These are phyloP conservation scores for Glomeris maerens DNA, from an alignment of 1,140 invertebrate genomes.

Conservation along the genomic window DNA sequence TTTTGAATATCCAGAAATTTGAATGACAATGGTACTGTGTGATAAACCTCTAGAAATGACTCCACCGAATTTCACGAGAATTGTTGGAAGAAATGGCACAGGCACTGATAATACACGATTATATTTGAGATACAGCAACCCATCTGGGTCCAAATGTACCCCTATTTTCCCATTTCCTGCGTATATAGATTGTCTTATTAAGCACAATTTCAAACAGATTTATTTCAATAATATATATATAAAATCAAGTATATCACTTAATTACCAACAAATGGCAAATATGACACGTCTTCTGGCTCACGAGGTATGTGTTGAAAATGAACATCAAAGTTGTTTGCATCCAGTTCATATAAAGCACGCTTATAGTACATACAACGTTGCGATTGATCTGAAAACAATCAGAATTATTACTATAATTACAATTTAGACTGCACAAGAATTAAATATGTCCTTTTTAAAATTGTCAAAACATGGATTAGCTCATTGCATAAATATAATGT, in stretches of 20 bases:
- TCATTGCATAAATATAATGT: too few relatives aligned
- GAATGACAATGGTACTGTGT: slow-evolving; percentile 12
- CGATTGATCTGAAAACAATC: too few relatives aligned
- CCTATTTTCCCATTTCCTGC: slow-evolving; percentile 21
- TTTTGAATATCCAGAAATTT: too few relatives aligned
- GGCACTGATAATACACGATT: slow-evolving; percentile 53
- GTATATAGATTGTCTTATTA: too few relatives aligned
- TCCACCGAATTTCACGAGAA: slow-evolving; percentile 39
- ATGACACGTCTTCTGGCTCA: neutral
- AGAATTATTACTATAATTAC: too few relatives aligned
- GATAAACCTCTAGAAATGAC: slow-evolving; percentile 39
- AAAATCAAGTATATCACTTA: neutral
- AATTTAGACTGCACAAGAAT: too few relatives aligned
- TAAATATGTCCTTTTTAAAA: too few relatives aligned
- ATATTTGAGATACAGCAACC: slow-evolving; percentile 28
- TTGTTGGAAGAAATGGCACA: slow-evolving; percentile 55
- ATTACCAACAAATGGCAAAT: slow-evolving; percentile 3
- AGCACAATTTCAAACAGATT: slow-evolving; percentile 14
- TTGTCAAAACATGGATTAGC: too few relatives aligned
- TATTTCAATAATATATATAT: neutral
- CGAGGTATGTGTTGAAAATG: neutral
- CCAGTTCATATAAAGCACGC: too few relatives aligned
- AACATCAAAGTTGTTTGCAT: neutral
- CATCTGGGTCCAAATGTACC: slow-evolving; percentile 24
- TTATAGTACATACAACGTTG: too few relatives aligned